phyloP scores from a whole-genome alignment of 2,888 invertebrate genomes.

The Norana najaformis region DNA sequence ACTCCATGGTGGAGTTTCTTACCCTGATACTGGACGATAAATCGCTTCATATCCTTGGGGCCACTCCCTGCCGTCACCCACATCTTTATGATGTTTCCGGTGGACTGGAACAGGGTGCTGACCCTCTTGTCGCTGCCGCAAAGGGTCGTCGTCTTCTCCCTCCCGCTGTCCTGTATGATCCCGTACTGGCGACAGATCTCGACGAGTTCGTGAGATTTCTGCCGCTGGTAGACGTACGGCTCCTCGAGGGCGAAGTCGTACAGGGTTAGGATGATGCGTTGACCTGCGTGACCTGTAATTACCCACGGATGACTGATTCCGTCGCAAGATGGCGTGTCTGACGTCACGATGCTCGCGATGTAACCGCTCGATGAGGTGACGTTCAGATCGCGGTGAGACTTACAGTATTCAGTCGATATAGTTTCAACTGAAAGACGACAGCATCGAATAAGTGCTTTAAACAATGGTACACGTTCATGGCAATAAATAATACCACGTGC shows the following conservation, averaged over 20 bases:
- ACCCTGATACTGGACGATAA: conserved; percentile 27
- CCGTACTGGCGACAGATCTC: conserved; percentile 33
- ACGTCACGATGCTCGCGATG: conserved; percentile 35
- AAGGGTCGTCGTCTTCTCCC: not conserved
- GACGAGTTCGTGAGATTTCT: not conserved
- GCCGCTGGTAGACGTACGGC: conserved; percentile 14
- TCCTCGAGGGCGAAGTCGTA: conserved; percentile 37
- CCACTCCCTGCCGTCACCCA: conserved; percentile 30
- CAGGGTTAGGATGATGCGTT: conserved; percentile 37
- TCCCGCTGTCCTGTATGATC: conserved; percentile 29
- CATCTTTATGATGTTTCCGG: conserved; percentile 19
- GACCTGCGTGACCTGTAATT: conserved; percentile 32
- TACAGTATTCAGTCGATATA: conserved; percentile 31
- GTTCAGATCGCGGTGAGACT: conserved; percentile 28
- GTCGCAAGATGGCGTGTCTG: conserved; percentile 37
- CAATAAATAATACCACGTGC: too few species aligned
- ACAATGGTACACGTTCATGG: too few species aligned
- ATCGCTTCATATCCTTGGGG: conserved; percentile 27
- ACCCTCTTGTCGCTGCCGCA: conserved; percentile 28
- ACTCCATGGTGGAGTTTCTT: not conserved
- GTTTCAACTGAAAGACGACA: conserved; percentile 28
- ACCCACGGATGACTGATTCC: conserved; percentile 38
- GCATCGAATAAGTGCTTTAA: too few species aligned
- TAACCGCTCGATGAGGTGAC: conserved; percentile 33
- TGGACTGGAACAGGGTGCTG: conserved; percentile 16